Base-by-base conservation (phyloP, 2,797 vertebrate genomes). In the Siniperca undulata region DNA sequence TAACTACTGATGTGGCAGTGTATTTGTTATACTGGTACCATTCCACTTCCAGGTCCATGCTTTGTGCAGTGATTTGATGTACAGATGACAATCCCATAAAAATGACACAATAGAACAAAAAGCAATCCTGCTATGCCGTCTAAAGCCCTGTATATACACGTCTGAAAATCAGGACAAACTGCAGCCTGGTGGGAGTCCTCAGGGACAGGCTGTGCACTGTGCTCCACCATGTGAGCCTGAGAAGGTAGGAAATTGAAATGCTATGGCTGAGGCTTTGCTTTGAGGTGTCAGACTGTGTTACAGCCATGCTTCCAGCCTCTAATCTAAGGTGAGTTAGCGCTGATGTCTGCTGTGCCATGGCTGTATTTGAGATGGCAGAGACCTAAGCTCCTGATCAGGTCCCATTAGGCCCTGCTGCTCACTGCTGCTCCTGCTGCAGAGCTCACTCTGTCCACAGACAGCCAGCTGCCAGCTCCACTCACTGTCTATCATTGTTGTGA, bases 361-460 rank as follows among this genome's bases (percentile, higher is more conserved):
- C 90, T 90, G 89, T 86, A 95, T 95, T 90, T 78, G 89, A 94
- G 94, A 89, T 93, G 95, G 93, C 95, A 95, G 92, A 73, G 88
- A 92, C 92, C 91, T 91, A 91, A 94, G 93, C 89, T 94, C 91
- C 91, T 90, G 90, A 95, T 96, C 95, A 94, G 89, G 84, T 91
- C 86, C 92, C 92, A 95, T 96, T 95, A 96, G 85, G 72, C 75
- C 56, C 72, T 40, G 77, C 74, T 10, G 59, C 85, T 78, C n/a
- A 20, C 77, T 68, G 84, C 76, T 60, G 78, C 86, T 78, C 22
- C 83, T 67, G 74, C 80, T 72, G 82, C 81, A 56, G 62, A 77
- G 78, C 86, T 81, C 34, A 11, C 44, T 58, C 34, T 12, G 75
- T 80, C 77, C 70, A 22, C 83, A 83, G 88, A 92, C 89, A 89